Conservation (phyloP, 2,113 vertebrate species). For the Pangasianodon gigas region DNA sequence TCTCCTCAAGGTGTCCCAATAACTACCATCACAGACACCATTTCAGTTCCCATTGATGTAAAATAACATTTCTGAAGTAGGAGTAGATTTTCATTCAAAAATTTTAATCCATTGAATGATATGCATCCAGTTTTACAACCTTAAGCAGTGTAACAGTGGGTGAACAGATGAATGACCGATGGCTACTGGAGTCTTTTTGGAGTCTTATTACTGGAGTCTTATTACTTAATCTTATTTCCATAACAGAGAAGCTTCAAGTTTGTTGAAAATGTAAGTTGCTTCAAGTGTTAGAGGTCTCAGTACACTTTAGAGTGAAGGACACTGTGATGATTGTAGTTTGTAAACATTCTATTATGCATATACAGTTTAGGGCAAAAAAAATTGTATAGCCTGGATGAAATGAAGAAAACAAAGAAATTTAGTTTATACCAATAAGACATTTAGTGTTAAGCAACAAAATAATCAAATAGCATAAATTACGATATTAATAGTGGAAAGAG, state of each 20-base stretch:
- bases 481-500: too few species aligned
- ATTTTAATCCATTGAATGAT: neutral
- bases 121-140: neutral
- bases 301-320: neutral
- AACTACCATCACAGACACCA: neutral
- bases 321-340: neutral
- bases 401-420: neutral
- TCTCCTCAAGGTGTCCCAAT: slow-evolving; percentile 27
- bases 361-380: neutral
- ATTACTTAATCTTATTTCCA: neutral
- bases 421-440: neutral
- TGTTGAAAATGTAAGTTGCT: neutral
- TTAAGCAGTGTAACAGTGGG: neutral
- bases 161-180: neutral
- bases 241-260: neutral
- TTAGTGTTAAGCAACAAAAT: neutral
- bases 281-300: neutral
- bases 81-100: neutral
- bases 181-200: neutral
- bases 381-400: neutral
- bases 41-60: neutral
- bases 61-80: neutral
- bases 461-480: neutral
- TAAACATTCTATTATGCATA: neutral
- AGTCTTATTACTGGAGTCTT: neutral